Conservation (phyloP, 1,140 invertebrate genomes). For the Araneus ventricosus region DNA sequence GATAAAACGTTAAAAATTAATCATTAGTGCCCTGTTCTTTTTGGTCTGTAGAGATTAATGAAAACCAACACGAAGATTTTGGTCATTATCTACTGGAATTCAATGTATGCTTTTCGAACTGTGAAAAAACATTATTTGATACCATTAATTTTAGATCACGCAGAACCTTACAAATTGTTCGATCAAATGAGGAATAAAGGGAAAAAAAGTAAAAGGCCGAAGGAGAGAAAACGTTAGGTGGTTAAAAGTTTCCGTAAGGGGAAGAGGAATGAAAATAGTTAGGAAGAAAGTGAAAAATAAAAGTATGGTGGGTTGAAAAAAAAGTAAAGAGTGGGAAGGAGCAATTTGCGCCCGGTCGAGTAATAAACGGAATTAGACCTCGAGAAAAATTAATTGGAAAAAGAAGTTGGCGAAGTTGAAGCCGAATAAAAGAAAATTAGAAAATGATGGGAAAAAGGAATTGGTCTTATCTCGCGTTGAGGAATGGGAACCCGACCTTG, state of each 20-base stretch:
- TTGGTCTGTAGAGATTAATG: not conserved
- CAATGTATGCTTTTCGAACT: not conserved
- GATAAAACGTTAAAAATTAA: not conserved
- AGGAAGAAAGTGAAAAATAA: conserved; percentile 34
- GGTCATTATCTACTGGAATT: not conserved
- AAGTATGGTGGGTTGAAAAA: not conserved
- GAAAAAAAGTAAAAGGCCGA: not conserved
- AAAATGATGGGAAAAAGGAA: conserved; percentile 35
- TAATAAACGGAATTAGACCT: conserved; percentile 51
- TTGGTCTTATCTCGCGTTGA: not conserved
- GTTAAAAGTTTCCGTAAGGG: conserved; percentile 36
- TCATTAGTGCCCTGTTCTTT: not conserved
- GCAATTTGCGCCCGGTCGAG: conserved; percentile 11
- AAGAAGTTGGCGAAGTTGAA: conserved; percentile 43
- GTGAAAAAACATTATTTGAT: conserved; percentile 21
- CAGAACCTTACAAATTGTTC: conserved; percentile 15
- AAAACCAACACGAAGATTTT: not conserved
- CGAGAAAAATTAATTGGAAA: conserved; percentile 42
- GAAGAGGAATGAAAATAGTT: conserved; percentile 18
- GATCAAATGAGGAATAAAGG: not conserved
- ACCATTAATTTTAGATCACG: conserved; percentile 34
- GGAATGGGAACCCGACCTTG: not conserved
- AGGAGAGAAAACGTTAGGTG: not conserved
- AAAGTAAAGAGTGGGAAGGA: not conserved
- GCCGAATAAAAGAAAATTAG: conserved; percentile 48